Evolutionary conservation across 2,113 vertebrate species (phyloP), one percentile per base, ranked within the genome.

Genomic region (Myrmecobius fasciatus): DNA sequence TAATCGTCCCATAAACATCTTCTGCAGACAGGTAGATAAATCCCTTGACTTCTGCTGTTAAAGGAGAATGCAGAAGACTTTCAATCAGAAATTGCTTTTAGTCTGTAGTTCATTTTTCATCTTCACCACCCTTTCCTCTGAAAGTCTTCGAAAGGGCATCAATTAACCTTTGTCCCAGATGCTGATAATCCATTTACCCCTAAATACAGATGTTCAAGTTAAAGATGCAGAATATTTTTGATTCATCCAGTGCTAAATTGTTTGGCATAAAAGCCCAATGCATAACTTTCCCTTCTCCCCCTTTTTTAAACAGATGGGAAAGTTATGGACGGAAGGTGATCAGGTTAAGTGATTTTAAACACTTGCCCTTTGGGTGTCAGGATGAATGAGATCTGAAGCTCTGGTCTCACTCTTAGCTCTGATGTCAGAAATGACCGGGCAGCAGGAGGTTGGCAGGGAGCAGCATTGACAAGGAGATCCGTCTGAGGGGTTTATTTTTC

Each of bases 331-430:
- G 8, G n/a, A n/a, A 83, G 67, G n/a, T 83, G 67, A 83, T 83
- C n/a, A 83, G 67, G 67, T 83, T 83, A 83, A 83, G 67, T 83
- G 67, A 83, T 83, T 83, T 83, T 83, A 83, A 83, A 83, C n/a
- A 43, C 67, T 83, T 83, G 36, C 67, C n/a, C 67, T 83, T 83
- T 83, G n/a, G 67, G 67, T 83, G 14, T 83, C 67, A 83, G 67
- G 67, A 43, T 83, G 67, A 43, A 83, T 43, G n/a, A 83, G 67
- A 83, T 20, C 67, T 26, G 31, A n/a, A 83, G 6, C 36, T 75
- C 60, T 75, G 60, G 26, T n/a, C 60, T 75, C 3, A n/a, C 60
- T n/a, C 60, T 75, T 75, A n/a, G 60, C n/a, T 43, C n/a, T 83
- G 17, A 22, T 83, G 67, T 83, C 67, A 83, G 8, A 83, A 43